Evolutionary conservation across 2,888 invertebrate species (phyloP).

Genomic region (Mayetiola destructor): DNA sequence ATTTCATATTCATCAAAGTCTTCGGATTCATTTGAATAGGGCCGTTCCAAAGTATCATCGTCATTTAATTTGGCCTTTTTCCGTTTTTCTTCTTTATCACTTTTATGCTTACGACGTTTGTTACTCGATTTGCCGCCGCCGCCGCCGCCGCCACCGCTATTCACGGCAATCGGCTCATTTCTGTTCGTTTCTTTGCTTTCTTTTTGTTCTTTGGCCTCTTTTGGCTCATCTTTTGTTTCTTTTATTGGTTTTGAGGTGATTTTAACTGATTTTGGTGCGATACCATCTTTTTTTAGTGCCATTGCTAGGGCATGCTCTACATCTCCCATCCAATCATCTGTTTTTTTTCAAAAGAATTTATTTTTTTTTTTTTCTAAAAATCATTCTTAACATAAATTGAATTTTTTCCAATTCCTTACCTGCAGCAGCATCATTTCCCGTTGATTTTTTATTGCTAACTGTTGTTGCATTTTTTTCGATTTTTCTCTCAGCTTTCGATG

Average conservation of each 20-base stretch:
- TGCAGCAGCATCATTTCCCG: background rate
- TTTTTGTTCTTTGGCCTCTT: background rate
- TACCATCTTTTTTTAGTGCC: constrained; percentile 54
- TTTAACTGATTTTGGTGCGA: constrained; percentile 24
- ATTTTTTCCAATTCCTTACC: background rate
- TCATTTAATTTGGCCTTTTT: constrained; percentile 40
- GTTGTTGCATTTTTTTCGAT: background rate
- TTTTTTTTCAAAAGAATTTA: background rate
- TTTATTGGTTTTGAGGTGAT: constrained; percentile 16
- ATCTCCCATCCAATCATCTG: constrained; percentile 63
- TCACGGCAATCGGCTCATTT: background rate
- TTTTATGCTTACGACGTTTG: background rate
- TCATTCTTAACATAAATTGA: background rate
- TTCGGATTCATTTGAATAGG: constrained; percentile 32
- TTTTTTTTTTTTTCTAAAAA: background rate
- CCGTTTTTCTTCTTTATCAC: constrained; percentile 16
- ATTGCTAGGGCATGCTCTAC: constrained; percentile 66
- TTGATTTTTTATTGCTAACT: background rate
- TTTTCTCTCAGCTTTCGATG: background rate
- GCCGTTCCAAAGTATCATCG: constrained; percentile 32
- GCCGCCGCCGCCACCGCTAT: constrained; percentile 26
- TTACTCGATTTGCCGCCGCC: background rate
- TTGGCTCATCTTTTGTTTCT: background rate
- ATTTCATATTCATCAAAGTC: constrained; percentile 64
- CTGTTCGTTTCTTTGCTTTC: background rate